These are phyloP conservation scores for Bombus picipes DNA, from an alignment of 1,140 invertebrate genomes.

Conservation along the genomic window DNA sequence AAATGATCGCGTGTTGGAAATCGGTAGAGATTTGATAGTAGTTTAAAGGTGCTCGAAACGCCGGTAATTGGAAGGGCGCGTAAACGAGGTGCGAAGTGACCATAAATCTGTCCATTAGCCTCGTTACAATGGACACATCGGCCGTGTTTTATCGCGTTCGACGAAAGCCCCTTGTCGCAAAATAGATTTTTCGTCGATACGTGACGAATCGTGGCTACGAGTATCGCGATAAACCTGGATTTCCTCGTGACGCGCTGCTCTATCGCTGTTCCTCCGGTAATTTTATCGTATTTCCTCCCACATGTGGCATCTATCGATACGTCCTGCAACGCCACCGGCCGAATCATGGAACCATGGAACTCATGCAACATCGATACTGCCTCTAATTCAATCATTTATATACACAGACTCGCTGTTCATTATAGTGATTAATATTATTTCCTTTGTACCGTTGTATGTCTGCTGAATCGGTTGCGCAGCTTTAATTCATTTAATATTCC, in stretches of 20 bases:
- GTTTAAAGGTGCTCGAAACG: conserved; percentile 25
- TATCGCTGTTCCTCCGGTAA: conserved; percentile 25
- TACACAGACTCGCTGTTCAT: not conserved
- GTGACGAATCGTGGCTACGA: conserved; percentile 57
- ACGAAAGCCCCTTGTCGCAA: conserved; percentile 33
- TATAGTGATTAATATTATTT: not conserved
- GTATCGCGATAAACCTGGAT: conserved; percentile 56
- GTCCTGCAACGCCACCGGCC: not conserved
- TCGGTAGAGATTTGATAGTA: conserved; percentile 15
- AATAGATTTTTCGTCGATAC: conserved; percentile 63
- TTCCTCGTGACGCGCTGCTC: conserved; percentile 25
- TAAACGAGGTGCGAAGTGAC: conserved; percentile 37
- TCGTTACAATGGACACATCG: conserved; percentile 53
- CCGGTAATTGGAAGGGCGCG: conserved; percentile 52
- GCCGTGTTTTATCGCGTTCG: conserved; percentile 60
- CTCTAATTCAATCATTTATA: conserved; percentile 4
- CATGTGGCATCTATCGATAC: not conserved
- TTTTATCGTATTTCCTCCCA: conserved; percentile 24
- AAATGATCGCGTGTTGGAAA: not conserved
- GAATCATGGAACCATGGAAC: too few species aligned
- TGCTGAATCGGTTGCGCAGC: not conserved
- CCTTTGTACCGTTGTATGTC: not conserved
- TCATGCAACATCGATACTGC: not conserved
- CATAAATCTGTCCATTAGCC: conserved; percentile 55
- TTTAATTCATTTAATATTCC: not conserved